Percentiles rank a stretch among this genome's conserved stretches.
These are phyloP conservation scores for Whitmania pigra DNA, from an alignment of 1,140 invertebrate species.

Conservation along the genomic window DNA sequence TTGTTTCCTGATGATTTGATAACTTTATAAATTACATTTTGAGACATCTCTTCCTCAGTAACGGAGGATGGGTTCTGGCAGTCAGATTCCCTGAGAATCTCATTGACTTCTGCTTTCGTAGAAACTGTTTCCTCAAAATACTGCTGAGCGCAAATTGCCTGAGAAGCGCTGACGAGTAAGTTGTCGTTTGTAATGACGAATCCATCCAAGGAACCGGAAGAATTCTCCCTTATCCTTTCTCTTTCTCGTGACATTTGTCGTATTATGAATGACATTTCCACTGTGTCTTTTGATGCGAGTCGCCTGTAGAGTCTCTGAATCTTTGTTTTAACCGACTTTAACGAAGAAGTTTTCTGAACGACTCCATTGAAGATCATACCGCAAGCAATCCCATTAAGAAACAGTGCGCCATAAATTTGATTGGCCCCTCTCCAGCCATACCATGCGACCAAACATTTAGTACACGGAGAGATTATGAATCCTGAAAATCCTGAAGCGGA, in stretches of 20 bases:
- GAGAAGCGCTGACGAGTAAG: no score
- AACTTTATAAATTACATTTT: no score
- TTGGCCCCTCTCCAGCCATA: constrained; percentile 3
- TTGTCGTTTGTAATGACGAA: constrained; percentile 1
- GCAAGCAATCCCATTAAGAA: neutral
- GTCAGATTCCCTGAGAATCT: no score
- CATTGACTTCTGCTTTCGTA: no score
- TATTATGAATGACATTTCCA: neutral
- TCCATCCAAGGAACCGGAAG: constrained; percentile 1
- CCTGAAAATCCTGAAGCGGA: neutral
- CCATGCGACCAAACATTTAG: neutral
- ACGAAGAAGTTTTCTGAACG: neutral
- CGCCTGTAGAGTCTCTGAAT: neutral
- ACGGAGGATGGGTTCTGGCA: no score
- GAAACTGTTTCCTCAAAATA: no score
- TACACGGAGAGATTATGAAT: neutral
- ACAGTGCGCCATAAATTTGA: neutral
- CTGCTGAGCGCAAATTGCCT: no score
- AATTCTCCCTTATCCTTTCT: neutral
- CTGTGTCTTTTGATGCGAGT: neutral
- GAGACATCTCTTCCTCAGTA: no score
- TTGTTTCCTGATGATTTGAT: no score
- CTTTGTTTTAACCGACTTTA: neutral
- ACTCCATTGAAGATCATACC: neutral
- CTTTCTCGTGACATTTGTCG: neutral